Percentiles rank a stretch among this genome's conserved stretches.
Evolutionary conservation across 1,140 invertebrate species (phyloP).

Genomic region (Amphibalanus amphitrite): DNA sequence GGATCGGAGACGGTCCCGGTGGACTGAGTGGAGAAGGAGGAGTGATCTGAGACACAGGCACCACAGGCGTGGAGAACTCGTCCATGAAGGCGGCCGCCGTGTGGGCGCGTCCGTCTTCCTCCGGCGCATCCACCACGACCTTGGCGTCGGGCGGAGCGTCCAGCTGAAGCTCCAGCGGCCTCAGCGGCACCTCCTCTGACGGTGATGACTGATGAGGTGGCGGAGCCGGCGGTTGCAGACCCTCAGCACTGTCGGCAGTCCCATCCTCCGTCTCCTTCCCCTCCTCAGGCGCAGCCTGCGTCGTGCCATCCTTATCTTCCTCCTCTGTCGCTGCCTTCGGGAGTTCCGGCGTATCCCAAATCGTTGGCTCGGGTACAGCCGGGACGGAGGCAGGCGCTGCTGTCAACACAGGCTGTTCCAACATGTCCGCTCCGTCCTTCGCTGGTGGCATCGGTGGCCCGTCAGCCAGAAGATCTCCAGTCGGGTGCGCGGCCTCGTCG

Average conservation of each 20-base stretch:
- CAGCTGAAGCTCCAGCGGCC: neutral
- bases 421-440: no score
- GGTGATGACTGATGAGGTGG: neutral
- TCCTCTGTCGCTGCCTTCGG: neutral
- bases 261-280: no score
- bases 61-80: neutral
- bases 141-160: neutral
- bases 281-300: neutral
- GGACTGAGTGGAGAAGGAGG: neutral
- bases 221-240: no score
- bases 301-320: neutral
- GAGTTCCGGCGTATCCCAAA: neutral
- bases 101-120: neutral
- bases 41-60: neutral
- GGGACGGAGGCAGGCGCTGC: no score
- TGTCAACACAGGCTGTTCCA: no score
- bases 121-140: neutral
- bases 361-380: neutral
- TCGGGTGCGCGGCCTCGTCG: conserved; percentile 1
- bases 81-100: neutral
- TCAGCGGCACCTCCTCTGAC: neutral
- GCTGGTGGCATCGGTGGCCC: neutral
- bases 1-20: neutral
- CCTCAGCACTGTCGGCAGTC: neutral
- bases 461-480: neutral